Base-by-base conservation (phyloP, 1,140 invertebrate species). In the Oncopeltus fasciatus region DNA sequence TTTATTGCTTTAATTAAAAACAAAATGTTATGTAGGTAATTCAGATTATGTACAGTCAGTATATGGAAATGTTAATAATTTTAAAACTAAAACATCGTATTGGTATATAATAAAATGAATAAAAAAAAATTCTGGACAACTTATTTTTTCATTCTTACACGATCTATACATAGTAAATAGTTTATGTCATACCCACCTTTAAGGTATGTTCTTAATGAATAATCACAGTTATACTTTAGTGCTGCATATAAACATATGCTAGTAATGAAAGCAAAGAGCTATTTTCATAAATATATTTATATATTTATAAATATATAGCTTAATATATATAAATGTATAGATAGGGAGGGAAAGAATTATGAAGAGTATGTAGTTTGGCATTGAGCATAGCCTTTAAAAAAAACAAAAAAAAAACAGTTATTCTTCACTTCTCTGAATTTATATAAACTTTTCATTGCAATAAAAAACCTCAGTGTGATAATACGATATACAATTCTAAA, bases 171-270 rank as follows among this genome's bases (percentile, higher is more conserved):
- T 38, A 8, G 31, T 38, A 38, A 5, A 38, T 38, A 38, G 14
- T 8, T 38, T n/a, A 38, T 38, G 5, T 38, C 31, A 38, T n/a
- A n/a, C n/a, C 31, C 31, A 38, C 5, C 14, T 38, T 38, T 14
- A 38, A 8, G 31, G 31, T 14, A 38, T 38, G 14, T 38, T 14
- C 31, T 38, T 38, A 38, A 14, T 38, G 27, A 44, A 57, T 47
- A 62, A 62, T 62, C 61, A 62, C 61, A 62, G 61, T 62, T 62
- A 62, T 33, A 62, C 61, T 62, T 62, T 62, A 62, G 61, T 62
- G 61, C 61, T 62, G 61, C 61, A 62, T 62, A 62, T 57, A 43
- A 57, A 44, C 46, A 28, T 62, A 65, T 46, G 58, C 61, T 27
- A 62, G 60, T 46, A 24, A 66, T 64, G 38, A 53, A 53, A 53